Conservation (phyloP, 2,888 invertebrate genomes). For the Stenurella melanura region DNA sequence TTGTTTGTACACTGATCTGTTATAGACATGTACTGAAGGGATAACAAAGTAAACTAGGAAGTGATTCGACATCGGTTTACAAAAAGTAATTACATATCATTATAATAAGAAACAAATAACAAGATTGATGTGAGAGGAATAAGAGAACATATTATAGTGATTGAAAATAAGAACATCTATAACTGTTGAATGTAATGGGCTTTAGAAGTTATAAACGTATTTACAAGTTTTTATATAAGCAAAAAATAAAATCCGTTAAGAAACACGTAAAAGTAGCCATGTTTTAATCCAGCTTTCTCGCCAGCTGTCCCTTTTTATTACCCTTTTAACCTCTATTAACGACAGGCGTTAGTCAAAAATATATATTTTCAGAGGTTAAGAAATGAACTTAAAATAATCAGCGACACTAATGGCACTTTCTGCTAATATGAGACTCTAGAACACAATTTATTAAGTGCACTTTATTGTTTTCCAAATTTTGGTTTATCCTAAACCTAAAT, state of each 20-base stretch:
- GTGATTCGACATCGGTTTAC: not conserved
- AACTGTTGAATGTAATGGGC: not conserved
- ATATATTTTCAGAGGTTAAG: not conserved
- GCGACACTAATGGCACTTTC: not conserved
- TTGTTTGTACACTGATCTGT: not conserved
- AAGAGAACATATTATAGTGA: not conserved
- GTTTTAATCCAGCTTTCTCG: not conserved
- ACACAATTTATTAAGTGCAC: not conserved
- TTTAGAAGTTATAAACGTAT: not conserved
- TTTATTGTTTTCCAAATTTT: not conserved
- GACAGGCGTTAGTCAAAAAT: not conserved
- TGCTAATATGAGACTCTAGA: not conserved
- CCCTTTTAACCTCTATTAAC: not conserved
- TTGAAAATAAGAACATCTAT: conserved; percentile 7
- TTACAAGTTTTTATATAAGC: not conserved
- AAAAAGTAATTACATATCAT: conserved; percentile 19
- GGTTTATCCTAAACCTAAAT: not conserved
- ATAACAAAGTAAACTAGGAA: conserved; percentile 19
- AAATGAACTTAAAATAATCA: not conserved
- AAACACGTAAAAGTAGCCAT: not conserved
- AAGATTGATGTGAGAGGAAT: not conserved
- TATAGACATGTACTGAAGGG: not conserved
- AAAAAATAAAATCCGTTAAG: not conserved
- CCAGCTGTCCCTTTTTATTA: not conserved
- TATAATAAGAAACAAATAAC: conserved; percentile 9